These are phyloP conservation scores for Drosophila tropicalis DNA, from an alignment of 1,140 invertebrate species.

Conservation along the genomic window DNA sequence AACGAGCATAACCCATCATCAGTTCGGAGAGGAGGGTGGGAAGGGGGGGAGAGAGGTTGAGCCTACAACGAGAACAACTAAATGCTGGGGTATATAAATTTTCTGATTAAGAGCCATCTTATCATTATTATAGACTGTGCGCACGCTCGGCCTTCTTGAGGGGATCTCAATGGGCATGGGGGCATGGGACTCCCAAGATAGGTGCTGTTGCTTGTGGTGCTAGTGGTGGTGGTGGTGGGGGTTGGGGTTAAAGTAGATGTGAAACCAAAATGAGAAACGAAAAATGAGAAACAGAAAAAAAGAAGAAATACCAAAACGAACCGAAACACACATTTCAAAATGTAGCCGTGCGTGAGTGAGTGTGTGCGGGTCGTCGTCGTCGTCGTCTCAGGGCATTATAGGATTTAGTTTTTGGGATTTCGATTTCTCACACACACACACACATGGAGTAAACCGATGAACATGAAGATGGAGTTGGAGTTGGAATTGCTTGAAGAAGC, in stretches of 20 bases:
- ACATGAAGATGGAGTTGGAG: neutral
- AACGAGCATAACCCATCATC: conserved; percentile 82
- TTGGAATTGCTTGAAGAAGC: conserved; percentile 1
- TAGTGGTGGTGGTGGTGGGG: conserved; percentile 7
- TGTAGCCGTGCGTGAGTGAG: conserved; percentile 61
- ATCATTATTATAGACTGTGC: conserved; percentile 83
- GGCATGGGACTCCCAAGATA: conserved; percentile 1
- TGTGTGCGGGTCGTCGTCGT: conserved; percentile 29
- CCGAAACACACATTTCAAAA: conserved; percentile 61
- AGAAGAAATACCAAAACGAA: conserved; percentile 64
- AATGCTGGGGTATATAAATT: conserved; percentile 80
- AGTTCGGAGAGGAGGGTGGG: conserved; percentile 31
- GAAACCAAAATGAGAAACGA: conserved; percentile 39
- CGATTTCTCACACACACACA: conserved; percentile 71
- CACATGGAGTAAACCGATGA: conserved; percentile 22
- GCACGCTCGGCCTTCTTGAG: conserved; percentile 60
- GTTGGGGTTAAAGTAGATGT: conserved; percentile 23
- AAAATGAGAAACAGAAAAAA: conserved; percentile 33
- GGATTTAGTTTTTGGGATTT: conserved; percentile 82
- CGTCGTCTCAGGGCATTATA: conserved; percentile 71
- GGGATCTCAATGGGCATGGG: neutral
- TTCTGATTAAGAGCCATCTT: conserved; percentile 83
- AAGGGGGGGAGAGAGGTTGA: neutral
- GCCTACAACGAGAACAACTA: conserved; percentile 52
- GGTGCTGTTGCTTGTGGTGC: conserved; percentile 2